A percentile compares a stretch with the other conserved stretches of the same genome.
Evolutionary conservation across 2,797 vertebrate species (phyloP).

Genomic region (Thamnophis elegans): DNA sequence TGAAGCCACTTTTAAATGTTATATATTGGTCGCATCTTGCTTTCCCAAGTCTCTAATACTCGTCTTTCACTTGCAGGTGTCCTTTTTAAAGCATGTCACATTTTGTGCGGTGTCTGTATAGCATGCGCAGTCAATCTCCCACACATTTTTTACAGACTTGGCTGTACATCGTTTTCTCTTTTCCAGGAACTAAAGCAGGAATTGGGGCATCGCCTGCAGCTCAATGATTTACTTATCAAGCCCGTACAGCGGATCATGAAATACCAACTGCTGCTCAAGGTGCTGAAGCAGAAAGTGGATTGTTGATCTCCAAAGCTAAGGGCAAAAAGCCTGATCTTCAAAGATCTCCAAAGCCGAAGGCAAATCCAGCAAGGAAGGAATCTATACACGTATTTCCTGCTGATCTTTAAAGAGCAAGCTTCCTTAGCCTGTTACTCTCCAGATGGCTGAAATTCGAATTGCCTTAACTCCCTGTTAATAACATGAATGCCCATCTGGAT

Average conservation of each 20-base stretch:
- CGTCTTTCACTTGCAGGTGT: not conserved
- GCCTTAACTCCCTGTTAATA: not conserved
- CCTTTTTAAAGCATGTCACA: not conserved
- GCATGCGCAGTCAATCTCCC: not conserved
- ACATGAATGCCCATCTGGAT: not conserved
- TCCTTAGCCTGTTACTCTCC: not conserved
- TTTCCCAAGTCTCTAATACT: not conserved
- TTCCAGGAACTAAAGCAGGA: constrained; percentile 72
- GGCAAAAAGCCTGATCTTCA: not conserved
- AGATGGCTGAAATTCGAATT: not conserved
- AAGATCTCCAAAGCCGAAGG: not conserved
- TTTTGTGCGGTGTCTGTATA: not conserved
- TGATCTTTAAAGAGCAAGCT: not conserved
- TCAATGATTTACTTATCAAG: constrained; percentile 75
- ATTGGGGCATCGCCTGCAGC: constrained; percentile 72
- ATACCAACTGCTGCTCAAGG: constrained; percentile 75
- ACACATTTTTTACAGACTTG: not conserved
- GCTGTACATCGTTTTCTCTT: not conserved
- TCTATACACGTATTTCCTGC: not conserved
- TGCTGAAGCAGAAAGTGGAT: constrained; percentile 40
- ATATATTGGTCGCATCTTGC: not conserved
- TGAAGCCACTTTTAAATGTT: not conserved
- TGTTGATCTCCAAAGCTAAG: not conserved
- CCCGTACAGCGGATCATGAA: constrained; percentile 77
- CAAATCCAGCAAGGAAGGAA: not conserved